Conservation (phyloP, 37 sponge, comb jelly and placozoan species). For the Halisarca cf. caerulea region DNA sequence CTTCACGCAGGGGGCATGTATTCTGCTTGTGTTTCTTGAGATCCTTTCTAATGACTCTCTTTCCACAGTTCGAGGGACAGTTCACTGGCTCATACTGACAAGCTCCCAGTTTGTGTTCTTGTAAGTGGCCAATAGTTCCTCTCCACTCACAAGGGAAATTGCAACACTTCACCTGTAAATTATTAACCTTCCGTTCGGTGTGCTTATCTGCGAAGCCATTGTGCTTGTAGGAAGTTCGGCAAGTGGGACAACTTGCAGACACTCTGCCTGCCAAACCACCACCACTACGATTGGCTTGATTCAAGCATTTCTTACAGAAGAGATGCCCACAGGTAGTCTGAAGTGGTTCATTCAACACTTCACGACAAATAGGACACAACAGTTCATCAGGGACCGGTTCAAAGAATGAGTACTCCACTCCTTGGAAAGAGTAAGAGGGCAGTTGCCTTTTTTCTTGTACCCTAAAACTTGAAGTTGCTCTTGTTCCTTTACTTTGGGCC, state of each 20-base stretch:
- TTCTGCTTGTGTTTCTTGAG: not conserved
- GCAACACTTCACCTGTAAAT: not conserved
- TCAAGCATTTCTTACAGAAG: conserved; percentile 15
- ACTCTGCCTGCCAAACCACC: not conserved
- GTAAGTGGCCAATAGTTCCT: not conserved
- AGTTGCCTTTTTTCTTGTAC: no score
- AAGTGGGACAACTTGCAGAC: not conserved
- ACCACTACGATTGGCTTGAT: no score
- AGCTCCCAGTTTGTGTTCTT: not conserved
- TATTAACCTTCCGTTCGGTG: not conserved
- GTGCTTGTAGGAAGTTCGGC: not conserved
- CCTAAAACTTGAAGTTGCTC: no score
- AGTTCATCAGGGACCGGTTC: conserved; percentile 10
- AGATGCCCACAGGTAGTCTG: conserved; percentile 23
- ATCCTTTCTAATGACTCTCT: not conserved
- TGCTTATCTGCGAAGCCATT: not conserved
- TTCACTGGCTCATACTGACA: not conserved
- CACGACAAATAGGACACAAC: conserved; percentile 4
- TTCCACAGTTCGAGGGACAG: not conserved
- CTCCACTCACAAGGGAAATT: conserved; percentile 2
- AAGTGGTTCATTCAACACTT: not conserved
- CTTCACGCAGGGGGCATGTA: not conserved
- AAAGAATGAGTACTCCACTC: conserved; percentile 13
- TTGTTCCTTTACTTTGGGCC: no score
- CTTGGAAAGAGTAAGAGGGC: not conserved